Evolutionary conservation across 2,888 invertebrate species (phyloP).

Genomic region (Lamellibrachia columna): DNA sequence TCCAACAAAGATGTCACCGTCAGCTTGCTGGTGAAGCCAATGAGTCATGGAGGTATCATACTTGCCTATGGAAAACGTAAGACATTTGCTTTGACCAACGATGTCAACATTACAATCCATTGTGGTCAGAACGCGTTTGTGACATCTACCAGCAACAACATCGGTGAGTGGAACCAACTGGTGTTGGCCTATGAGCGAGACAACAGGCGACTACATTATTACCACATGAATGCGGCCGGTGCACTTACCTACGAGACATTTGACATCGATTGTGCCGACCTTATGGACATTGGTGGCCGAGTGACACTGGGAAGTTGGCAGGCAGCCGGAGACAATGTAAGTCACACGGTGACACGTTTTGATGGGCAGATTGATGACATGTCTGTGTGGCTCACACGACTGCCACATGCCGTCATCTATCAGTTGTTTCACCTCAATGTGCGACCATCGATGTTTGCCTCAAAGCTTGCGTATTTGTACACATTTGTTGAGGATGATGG

Average conservation of each 20-base stretch:
- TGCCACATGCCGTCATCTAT: conserved; percentile 45
- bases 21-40: conserved; percentile 49
- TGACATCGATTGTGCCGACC: conserved; percentile 35
- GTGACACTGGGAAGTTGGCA: conserved; percentile 49
- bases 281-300: conserved; percentile 45
- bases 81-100: conserved; percentile 46
- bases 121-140: conserved; percentile 38
- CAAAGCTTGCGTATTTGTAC: conserved; percentile 43
- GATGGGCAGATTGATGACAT: conserved; percentile 48
- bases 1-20: conserved; percentile 40
- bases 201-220: conserved; percentile 40
- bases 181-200: conserved; percentile 43
- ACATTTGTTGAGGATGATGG: conserved; percentile 50
- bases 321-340: conserved; percentile 40
- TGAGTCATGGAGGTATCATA: conserved; percentile 42
- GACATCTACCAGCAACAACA: conserved; percentile 33
- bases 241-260: conserved; percentile 44
- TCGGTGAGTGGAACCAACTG: conserved; percentile 49
- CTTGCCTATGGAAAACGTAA: conserved; percentile 44
- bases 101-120: conserved; percentile 41
- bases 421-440: conserved; percentile 47
- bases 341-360: conserved; percentile 34
- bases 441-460: conserved; percentile 20
- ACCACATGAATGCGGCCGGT: conserved; percentile 43
- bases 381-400: conserved; percentile 46